Evolutionary conservation across 2,888 invertebrate species (phyloP), one percentile per base, ranked within the genome.

Genomic region (Hyppa rectilinea): DNA sequence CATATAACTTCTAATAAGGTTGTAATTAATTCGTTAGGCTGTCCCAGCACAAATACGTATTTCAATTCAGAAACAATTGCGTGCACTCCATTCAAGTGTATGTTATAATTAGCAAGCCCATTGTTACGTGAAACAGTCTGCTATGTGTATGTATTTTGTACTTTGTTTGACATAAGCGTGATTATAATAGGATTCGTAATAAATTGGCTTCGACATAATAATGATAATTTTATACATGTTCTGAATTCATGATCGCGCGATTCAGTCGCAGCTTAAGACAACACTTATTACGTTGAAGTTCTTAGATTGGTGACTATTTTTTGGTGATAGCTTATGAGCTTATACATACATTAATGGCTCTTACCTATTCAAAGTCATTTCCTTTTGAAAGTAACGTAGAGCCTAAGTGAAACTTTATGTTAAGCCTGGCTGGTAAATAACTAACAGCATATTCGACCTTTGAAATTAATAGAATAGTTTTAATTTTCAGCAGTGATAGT

Each of bases 51-150:
- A 23, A 17, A 0, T 20, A 63, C 9, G 23, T 43, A 23, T 64
- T 34, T 64, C 23, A 20, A 49, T 77, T 55, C 45, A 66, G 40
- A 50, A 31, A 63, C 77, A 64, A n/a, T 64, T 50, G 40, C 14
- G 45, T 36, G 31, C 50, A 45, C 34, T 60, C 23, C 36, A 63
- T 71, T 66, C 50, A 47, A 47, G 47, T 26, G 34, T 52, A 45
- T 59, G 43, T 71, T 34, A 50, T 52, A 67, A 67, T 58, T 36
- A 71, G 50, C 20, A 29, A 70, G 36, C 17, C 31, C 12, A 67
- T 50, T 66, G 49, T 50, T 66, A 6, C 31, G 9, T 29, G 23
- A 50, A 67, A 6, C 20, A 10, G 34, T 38, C 4, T 20, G 43
- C 26, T 26, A 6, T 29, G n/a, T 45, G 6, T 14, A 10, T 12